Percentiles rank a stretch among this genome's conserved stretches.
Conservation (phyloP, 1,140 invertebrate species). For the Zaprionus tsacasi region DNA sequence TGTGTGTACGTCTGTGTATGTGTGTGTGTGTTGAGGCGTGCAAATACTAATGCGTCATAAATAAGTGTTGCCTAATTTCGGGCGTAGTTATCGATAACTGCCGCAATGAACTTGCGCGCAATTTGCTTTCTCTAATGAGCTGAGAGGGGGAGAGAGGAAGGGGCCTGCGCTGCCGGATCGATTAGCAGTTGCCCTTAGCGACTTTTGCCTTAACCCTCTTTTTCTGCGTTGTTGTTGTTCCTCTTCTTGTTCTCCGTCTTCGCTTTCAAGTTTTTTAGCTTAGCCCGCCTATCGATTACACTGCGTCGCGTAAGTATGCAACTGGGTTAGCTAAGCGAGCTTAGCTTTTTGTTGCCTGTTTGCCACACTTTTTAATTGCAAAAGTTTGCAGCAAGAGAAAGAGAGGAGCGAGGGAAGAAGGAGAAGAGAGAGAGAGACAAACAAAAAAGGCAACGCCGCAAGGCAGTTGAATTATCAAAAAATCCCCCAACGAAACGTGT, state of each 20-base stretch:
- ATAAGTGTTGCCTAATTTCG: conserved; percentile 42
- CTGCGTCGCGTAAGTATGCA: conserved; percentile 14
- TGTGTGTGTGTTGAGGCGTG: conserved; percentile 23
- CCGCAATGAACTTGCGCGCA: conserved; percentile 28
- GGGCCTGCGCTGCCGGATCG: conserved; percentile 57
- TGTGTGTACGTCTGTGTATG: background rate
- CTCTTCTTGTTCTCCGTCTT: background rate
- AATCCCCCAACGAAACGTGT: conserved; percentile 29
- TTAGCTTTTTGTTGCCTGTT: background rate
- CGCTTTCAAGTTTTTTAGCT: conserved; percentile 63
- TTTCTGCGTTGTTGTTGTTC: conserved; percentile 24
- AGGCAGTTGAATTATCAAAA: conserved; percentile 26
- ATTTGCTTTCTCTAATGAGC: conserved; percentile 56
- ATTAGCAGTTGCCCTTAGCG: conserved; percentile 51
- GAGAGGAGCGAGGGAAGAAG: background rate
- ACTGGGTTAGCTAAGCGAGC: conserved; percentile 59
- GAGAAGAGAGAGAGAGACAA: background rate
- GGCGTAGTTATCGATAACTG: conserved; percentile 45
- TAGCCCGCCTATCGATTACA: conserved; percentile 63
- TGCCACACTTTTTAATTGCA: conserved; percentile 54
- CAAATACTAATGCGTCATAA: conserved; percentile 31
- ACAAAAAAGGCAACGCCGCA: background rate
- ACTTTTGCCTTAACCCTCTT: conserved; percentile 70
- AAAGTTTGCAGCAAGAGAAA: conserved; percentile 34
- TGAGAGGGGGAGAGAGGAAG: conserved; percentile 12